Evolutionary conservation across 2,113 vertebrate species (phyloP), one percentile per base, ranked within the genome.

Genomic region (Caretta caretta): DNA sequence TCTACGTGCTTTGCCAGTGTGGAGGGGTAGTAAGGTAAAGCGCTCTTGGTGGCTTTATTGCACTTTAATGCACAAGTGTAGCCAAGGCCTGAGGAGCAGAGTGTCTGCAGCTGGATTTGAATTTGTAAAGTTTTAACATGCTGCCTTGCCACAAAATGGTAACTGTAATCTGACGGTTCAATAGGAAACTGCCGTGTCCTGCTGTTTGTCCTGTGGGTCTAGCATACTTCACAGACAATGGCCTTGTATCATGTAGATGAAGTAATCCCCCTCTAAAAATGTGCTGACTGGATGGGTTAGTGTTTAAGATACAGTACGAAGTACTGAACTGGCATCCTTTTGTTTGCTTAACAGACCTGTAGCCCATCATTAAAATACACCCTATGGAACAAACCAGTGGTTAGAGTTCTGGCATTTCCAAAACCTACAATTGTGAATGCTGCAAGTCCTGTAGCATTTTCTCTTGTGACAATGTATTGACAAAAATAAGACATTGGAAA

Each of bases 341-440:
- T 57, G 27, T 90, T 87, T 86, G 17, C 87, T 78, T 76, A 65
- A 59, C 82, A 82, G 53, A 56, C n/a, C 79, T 80, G 57, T 35
- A 92, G 19, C 19, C 25, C 16, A 4, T 1, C 0, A 20, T 12
- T 83, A 5, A 69, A 72, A 11, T 59, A 4, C 10, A 12, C 2
- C 1, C 27, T 46, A 6, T 25, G 11, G 29, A 86, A 72, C 46
- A 38, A 1, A 24, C 20, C 48, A 79, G 10, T 25, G 13, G 48
- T 49, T 75, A 72, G 20, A 2, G 8, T 5, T 3, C 84, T 1
- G 0, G 10, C 25, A 13, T 62, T 91, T 86, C 82, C 56, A 80
- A 76, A 80, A 1, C 24, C 57, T 90, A 75, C 25, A 49, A 50
- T 6, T 22, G 62, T 22, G 57, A 93, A 35, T 31, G 19, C 10